Evolutionary conservation across 2,113 vertebrate genomes (phyloP), one percentile per base, ranked within the genome.

Genomic region (Pholis gunnellus): DNA sequence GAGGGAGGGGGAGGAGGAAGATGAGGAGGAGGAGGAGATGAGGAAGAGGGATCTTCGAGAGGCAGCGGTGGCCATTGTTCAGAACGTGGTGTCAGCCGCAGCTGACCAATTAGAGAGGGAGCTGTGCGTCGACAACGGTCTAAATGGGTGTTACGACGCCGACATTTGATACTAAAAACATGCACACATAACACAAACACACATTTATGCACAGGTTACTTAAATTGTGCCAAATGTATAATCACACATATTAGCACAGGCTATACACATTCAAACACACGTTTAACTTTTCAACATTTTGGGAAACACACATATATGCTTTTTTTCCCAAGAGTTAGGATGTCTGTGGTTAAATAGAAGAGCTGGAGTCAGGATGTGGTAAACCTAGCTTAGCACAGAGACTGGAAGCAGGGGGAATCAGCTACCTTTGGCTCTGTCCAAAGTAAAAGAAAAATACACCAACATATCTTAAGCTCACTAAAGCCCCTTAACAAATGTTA

Each of bases 21-120:
- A 50, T 25, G 67, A 85, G 31, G 87, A 90, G 72, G 91, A 90
- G 64, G 92, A 93, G 38, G 93, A 91, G 72, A 80, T 83, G 75
- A 90, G 87, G 89, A 95, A 95, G 91, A 89, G 85, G 81, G 89
- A 93, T 83, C 84, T 95, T 7, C 93, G 93, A 40, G 89, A 93
- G 13, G 93, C 85, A 1, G 95, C 95, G 0, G 92, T 91, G 72
- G 94, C 91, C 83, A 96, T 96, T 4, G 94, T 96, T 83, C 92
- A 89, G 38, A 81, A 90, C 9, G 94, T 93, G 72, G 90, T 96
- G 83, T 93, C 91, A 36, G 93, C 93, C 6, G 95, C 94, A 0
- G 70, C 94, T 0, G 72, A 92, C 75, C 95, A 95, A 84, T 93
- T 96, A 94, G 94, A 92, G 69, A 87, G 92, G 60, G 93, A 94